Evolutionary conservation across 1,140 invertebrate species (phyloP).

Genomic region (Platorchestia sp.): DNA sequence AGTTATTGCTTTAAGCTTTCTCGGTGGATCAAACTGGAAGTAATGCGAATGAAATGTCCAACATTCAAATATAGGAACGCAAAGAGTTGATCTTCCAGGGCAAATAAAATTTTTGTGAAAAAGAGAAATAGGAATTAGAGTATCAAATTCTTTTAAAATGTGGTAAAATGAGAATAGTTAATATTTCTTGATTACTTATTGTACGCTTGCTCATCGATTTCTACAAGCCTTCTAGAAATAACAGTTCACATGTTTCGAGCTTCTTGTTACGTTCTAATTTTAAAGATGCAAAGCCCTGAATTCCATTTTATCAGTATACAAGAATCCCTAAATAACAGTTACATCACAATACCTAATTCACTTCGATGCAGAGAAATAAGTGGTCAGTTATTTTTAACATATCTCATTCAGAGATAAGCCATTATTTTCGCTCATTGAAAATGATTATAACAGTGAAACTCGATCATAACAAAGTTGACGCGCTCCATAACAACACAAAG

Average conservation of each 20-base stretch:
- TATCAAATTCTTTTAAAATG: background rate
- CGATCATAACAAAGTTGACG: background rate
- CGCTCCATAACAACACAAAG: background rate
- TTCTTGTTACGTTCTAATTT: background rate
- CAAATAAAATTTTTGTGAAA: background rate
- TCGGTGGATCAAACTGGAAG: background rate
- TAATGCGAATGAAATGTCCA: background rate
- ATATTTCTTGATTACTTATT: background rate
- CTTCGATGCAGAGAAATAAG: background rate
- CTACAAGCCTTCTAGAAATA: no score
- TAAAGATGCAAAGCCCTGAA: background rate
- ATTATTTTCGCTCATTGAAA: background rate
- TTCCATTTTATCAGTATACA: no score
- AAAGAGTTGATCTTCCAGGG: background rate
- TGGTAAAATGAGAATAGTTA: background rate
- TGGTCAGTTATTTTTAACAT: background rate
- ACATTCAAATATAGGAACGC: background rate
- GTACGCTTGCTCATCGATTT: background rate
- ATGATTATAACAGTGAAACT: background rate
- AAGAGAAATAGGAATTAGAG: background rate
- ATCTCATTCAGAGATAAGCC: background rate
- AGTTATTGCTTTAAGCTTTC: background rate
- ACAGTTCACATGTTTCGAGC: no score
- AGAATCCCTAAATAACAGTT: no score
- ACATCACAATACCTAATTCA: no score